phyloP scores from a whole-genome alignment of 2,888 invertebrate genomes.

The Tipula vernalis region DNA sequence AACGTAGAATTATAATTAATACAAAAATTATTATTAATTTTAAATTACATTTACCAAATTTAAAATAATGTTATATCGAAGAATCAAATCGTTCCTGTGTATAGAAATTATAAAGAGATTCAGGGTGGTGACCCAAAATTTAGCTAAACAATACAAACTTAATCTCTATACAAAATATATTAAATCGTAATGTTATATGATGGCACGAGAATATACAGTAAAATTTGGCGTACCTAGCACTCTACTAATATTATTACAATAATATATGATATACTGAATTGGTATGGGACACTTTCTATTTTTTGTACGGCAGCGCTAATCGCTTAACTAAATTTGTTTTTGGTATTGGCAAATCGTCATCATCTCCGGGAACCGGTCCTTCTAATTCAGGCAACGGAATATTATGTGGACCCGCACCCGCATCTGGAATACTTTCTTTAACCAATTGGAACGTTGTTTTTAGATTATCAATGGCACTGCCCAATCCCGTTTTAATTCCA shows the following conservation, averaged over 20 bases:
- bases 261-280: not conserved
- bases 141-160: not conserved
- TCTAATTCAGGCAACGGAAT: not conserved
- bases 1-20: not conserved
- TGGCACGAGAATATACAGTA: not conserved
- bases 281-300: not conserved
- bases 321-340: constrained; percentile 7
- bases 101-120: not conserved
- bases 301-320: not conserved
- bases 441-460: constrained; percentile 51
- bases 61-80: not conserved
- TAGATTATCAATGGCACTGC: constrained; percentile 57
- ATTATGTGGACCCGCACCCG: not conserved
- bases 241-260: not conserved
- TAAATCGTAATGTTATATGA: not conserved
- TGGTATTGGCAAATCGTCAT: not conserved
- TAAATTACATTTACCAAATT: not conserved
- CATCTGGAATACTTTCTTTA: constrained; percentile 38
- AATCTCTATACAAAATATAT: not conserved
- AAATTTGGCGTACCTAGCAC: not conserved
- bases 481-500: constrained; percentile 62
- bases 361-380: not conserved
- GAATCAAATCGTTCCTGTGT: not conserved
- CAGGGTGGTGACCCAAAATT: not conserved
- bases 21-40: not conserved